phyloP scores from a whole-genome alignment of 2,113 vertebrate species.

The Scytalopus superciliaris region DNA sequence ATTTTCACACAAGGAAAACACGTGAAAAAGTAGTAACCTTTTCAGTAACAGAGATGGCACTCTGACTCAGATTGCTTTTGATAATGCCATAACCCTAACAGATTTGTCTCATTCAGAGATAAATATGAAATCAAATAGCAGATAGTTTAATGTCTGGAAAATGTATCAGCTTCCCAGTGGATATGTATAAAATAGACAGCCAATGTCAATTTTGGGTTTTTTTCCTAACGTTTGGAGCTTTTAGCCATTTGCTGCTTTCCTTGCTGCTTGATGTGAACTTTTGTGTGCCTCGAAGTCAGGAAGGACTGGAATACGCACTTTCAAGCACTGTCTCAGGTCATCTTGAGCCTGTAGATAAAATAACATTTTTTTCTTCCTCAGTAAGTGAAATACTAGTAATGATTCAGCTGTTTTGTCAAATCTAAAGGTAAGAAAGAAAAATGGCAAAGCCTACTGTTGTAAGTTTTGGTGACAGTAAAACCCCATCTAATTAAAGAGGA shows the following conservation, averaged over 20 bases:
- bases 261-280: neutral
- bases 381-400: neutral
- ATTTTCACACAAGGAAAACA: neutral
- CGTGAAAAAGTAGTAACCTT: neutral
- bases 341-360: neutral
- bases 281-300: neutral
- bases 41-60: neutral
- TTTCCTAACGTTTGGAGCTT: neutral
- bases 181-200: neutral
- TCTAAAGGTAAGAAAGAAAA: neutral
- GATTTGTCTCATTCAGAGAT: neutral
- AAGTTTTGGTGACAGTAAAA: neutral
- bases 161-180: neutral
- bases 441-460: neutral
- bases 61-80: neutral
- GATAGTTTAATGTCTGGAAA: neutral
- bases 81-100: neutral
- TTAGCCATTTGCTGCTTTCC: neutral
- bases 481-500: neutral
- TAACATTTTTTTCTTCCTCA: neutral
- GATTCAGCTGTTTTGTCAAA: neutral
- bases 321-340: neutral
- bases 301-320: neutral
- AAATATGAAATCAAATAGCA: neutral
- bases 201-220: neutral